Evolutionary conservation across 2,113 vertebrate genomes (phyloP), one percentile per base, ranked within the genome.

Genomic region (Xiphorhynchus elegans): DNA sequence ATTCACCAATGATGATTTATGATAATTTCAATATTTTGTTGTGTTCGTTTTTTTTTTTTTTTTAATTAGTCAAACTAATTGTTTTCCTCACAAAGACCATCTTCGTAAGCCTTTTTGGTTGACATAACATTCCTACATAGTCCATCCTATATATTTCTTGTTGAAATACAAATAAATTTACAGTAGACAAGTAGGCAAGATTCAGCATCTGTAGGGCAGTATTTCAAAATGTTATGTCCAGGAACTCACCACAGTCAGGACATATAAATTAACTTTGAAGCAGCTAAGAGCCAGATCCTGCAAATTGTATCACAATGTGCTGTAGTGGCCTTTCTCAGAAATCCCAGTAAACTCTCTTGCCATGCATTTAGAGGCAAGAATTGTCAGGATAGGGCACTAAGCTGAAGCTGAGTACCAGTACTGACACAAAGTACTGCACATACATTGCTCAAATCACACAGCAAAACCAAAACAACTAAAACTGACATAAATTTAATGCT

Each of bases 391-490:
- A 69, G 78, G 92, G 73, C 53, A 77, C 80, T 80, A 72, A 90
- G 50, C 68, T 88, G 72, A 92, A 79, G 60, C 14, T 85, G 90
- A 78, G 69, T 94, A 92, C 77, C 85, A 93, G 83, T 96, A 89
- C 89, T 59, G 60, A 92, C 73, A 91, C 37, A 87, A 89, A 85
- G 59, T 91, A 94, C 84, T 84, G 82, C 40, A 89, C 79, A 31
- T 87, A 80, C 11, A 13, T 87, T 93, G 64, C 66, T 96, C 66
- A 92, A 91, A 84, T 92, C 66, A 95, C 96, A 87, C 79, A 88
- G 90, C 44, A 97, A 97, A 98, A 96, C 91, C 94, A 96, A 97
- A 97, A 90, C 88, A 98, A 97, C 94, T 97, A 96, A 98, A 98
- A 97, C 85, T 95, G 96, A 97, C 84, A 90, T 94, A 96, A 97